A percentile compares a stretch with the other conserved stretches of the same genome.
Conservation (phyloP, 1,140 invertebrate genomes). For the Philotrypesis tridentata region DNA sequence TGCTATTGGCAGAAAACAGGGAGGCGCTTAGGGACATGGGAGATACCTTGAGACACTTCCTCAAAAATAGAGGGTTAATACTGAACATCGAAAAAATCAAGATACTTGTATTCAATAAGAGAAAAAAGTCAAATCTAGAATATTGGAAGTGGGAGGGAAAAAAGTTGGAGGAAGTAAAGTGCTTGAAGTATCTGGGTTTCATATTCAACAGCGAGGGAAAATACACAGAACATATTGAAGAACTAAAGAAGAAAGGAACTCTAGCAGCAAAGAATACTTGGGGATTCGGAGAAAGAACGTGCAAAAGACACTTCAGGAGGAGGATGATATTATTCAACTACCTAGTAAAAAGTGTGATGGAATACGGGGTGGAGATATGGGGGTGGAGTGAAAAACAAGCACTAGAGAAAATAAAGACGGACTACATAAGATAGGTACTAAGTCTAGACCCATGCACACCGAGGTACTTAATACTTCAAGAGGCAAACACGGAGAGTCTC, state of each 20-base stretch:
- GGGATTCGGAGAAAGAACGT: neutral
- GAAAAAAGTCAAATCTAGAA: no score
- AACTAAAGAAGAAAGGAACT: neutral
- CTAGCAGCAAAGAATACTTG: neutral
- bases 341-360: neutral
- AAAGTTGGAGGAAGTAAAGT: no score
- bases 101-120: no score
- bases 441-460: neutral
- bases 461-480: neutral
- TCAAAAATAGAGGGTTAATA: slow-evolving; percentile 11
- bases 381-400: neutral
- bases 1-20: neutral
- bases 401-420: neutral
- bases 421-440: neutral
- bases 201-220: no score
- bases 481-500: neutral
- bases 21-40: slow-evolving; percentile 18
- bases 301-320: no score
- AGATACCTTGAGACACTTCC: neutral
- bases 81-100: neutral
- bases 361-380: neutral
- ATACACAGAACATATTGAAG: no score
- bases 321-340: neutral
- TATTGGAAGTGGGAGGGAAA: no score
- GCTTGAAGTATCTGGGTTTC: no score